A percentile compares a stretch with the other conserved stretches of the same genome.
Evolutionary conservation across 2,113 vertebrate genomes (phyloP).

Genomic region (Bagarius yarrelli): DNA sequence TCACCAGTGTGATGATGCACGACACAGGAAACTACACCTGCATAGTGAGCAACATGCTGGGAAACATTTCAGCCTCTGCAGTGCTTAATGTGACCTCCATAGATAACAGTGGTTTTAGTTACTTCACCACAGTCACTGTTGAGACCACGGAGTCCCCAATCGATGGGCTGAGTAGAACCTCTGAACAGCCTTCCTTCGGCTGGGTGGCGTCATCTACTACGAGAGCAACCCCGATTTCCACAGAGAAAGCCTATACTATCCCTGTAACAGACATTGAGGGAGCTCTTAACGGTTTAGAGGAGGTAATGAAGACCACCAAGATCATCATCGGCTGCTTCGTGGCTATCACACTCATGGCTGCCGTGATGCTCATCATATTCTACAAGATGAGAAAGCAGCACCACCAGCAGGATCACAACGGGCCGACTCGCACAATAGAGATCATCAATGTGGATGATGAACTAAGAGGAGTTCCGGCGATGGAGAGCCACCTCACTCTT

Average conservation of each 20-base stretch:
- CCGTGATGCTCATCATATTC: constrained; percentile 97
- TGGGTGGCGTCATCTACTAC: constrained; percentile 93
- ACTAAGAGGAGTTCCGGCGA: constrained; percentile 86
- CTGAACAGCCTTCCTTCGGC: constrained; percentile 80
- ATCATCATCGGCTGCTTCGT: constrained; percentile 86
- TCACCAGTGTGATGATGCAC: constrained; percentile 89
- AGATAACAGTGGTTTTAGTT: constrained; percentile 87
- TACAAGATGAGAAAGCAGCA: constrained; percentile 99
- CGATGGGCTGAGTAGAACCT: constrained; percentile 85
- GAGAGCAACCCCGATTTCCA: constrained; percentile 85
- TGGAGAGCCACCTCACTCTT: constrained; percentile 95
- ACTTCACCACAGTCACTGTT: constrained; percentile 96
- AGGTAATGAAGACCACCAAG: constrained; percentile 79
- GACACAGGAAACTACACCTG: constrained; percentile 97
- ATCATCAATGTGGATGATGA: constrained; percentile 97
- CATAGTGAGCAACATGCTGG: constrained; percentile 95
- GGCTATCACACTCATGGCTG: constrained; percentile 98
- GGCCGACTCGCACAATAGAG: constrained; percentile 92
- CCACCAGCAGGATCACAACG: constrained; percentile 92
- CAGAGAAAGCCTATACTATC: constrained; percentile 91
- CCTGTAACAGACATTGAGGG: constrained; percentile 80
- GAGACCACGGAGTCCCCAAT: constrained; percentile 90
- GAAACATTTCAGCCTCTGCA: constrained; percentile 94
- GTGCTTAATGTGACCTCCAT: constrained; percentile 92
- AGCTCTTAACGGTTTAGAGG: constrained; percentile 68